phyloP scores from a whole-genome alignment of 2,888 invertebrate species.

The Cremastinae sp. region DNA sequence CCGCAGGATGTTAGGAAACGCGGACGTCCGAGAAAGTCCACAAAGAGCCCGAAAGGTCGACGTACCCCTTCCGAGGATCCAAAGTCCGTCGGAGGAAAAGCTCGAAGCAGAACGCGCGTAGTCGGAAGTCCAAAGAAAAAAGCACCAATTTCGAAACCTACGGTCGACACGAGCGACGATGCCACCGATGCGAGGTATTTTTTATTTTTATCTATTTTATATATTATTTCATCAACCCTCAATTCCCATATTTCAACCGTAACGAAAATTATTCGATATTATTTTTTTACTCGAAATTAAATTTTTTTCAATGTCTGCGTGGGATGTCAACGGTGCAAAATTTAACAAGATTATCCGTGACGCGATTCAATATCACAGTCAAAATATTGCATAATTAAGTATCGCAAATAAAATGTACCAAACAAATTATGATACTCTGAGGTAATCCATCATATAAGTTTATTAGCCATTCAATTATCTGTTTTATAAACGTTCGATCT shows the following conservation, averaged over 20 bases:
- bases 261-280: too few relatives aligned
- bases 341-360: too few relatives aligned
- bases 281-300: too few relatives aligned
- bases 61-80: slow-evolving; percentile 66
- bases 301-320: too few relatives aligned
- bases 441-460: too few relatives aligned
- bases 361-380: neutral
- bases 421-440: too few relatives aligned
- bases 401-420: neutral
- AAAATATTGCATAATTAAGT: neutral
- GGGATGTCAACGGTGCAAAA: too few relatives aligned
- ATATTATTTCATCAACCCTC: too few relatives aligned
- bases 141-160: slow-evolving; percentile 79
- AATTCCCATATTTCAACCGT: too few relatives aligned
- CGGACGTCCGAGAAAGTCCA: slow-evolving; percentile 82
- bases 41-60: slow-evolving; percentile 74
- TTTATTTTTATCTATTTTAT: too few relatives aligned
- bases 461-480: too few relatives aligned
- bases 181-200: slow-evolving; percentile 71
- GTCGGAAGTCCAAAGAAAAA: slow-evolving; percentile 75
- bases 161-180: slow-evolving; percentile 77
- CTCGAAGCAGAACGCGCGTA: slow-evolving; percentile 64
- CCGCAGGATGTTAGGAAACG: slow-evolving; percentile 77
- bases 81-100: slow-evolving; percentile 69
- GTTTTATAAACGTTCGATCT: too few relatives aligned